These are phyloP conservation scores for Pollimyrus isidori DNA, from an alignment of 2,113 vertebrate species.

Conservation along the genomic window DNA sequence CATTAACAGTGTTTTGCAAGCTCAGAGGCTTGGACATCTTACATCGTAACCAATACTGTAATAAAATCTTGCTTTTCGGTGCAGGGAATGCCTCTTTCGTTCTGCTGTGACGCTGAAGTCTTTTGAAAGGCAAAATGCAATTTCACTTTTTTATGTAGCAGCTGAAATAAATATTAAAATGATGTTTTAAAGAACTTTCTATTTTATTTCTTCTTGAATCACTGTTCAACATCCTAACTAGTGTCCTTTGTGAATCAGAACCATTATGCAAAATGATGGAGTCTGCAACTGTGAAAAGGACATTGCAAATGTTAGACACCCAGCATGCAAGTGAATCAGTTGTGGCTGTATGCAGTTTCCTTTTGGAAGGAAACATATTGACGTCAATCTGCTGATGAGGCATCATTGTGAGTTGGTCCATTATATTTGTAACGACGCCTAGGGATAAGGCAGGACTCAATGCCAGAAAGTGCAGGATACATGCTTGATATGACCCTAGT, in stretches of 20 bases:
- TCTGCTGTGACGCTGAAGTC: background rate
- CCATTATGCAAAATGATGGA: background rate
- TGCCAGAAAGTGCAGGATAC: background rate
- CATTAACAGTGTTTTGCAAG: background rate
- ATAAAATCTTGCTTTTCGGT: background rate
- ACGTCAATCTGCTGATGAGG: background rate
- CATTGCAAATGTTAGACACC: background rate
- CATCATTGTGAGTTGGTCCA: background rate
- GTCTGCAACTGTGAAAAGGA: background rate
- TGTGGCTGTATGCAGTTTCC: background rate
- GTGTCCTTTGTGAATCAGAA: background rate
- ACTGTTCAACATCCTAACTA: background rate
- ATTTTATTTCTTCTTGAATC: background rate
- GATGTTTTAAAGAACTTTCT: background rate
- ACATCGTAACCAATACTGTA: background rate
- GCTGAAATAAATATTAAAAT: background rate
- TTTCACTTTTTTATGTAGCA: background rate
- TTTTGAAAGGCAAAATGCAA: background rate
- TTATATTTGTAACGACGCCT: background rate
- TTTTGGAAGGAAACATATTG: background rate
- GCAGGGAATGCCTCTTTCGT: background rate
- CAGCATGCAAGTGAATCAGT: background rate
- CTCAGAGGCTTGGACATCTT: background rate
- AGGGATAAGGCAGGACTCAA: background rate
- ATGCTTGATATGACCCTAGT: background rate